Evolutionary conservation across 2,797 vertebrate species (phyloP).

Genomic region (Phoeniculus purpureus): DNA sequence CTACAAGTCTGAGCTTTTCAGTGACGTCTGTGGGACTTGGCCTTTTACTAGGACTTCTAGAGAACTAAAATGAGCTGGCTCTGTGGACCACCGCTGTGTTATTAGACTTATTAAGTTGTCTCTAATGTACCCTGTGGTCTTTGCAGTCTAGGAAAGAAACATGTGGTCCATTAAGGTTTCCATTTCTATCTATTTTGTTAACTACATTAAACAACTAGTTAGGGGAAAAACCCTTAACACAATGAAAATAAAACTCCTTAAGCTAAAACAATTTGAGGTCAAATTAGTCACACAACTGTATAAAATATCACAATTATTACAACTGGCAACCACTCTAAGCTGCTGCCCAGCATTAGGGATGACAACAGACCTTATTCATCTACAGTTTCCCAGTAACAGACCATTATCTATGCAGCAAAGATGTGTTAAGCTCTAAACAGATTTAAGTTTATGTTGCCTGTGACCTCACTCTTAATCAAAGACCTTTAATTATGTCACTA

Average conservation of each 20-base stretch:
- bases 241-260: conserved; percentile 21
- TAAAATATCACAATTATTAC: conserved; percentile 8
- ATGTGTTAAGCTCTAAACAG: neutral
- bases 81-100: conserved; percentile 33
- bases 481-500: neutral
- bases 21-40: neutral
- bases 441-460: neutral
- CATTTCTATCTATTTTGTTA: conserved; percentile 34
- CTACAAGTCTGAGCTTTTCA: neutral
- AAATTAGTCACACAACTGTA: conserved; percentile 1
- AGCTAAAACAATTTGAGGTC: conserved; percentile 6
- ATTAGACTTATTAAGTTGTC: conserved; percentile 41
- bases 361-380: neutral
- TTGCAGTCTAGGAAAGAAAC: conserved; percentile 32
- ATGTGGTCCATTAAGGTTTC: conserved; percentile 38
- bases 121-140: neutral
- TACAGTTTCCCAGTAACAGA: neutral
- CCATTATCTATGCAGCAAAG: neutral
- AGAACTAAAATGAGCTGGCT: neutral
- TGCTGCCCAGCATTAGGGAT: neutral
- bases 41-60: conserved; percentile 16
- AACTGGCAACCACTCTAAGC: neutral
- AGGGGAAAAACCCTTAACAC: neutral
- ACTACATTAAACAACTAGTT: neutral
- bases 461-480: neutral